Percentiles rank a stretch among this genome's conserved stretches.
phyloP scores from a whole-genome alignment of 2,888 invertebrate species.

The Hyppa rectilinea region DNA sequence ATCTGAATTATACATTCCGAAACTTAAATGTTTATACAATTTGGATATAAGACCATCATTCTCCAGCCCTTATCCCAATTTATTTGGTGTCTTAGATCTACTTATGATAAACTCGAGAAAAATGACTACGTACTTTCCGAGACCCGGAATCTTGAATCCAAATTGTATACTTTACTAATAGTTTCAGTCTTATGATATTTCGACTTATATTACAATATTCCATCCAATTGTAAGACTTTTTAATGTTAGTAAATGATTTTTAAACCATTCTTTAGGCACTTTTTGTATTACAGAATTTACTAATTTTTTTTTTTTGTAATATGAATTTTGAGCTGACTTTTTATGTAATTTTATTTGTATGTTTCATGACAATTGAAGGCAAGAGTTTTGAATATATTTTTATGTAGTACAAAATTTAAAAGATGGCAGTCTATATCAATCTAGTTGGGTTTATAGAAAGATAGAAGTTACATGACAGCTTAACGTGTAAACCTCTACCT shows the following conservation, averaged over 20 bases:
- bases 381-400: background rate
- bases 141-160: background rate
- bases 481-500: background rate
- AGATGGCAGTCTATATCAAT: background rate
- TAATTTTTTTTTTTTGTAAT: background rate
- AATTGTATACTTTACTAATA: slow-evolving; percentile 24
- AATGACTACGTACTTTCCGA: background rate
- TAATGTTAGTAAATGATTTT: slow-evolving; percentile 36
- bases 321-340: background rate
- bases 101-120: background rate
- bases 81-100: background rate
- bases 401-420: no score
- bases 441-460: no score
- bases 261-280: slow-evolving; percentile 23
- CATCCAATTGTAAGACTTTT: slow-evolving; percentile 58
- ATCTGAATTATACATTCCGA: slow-evolving; percentile 47
- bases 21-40: slow-evolving; percentile 3
- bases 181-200: slow-evolving; percentile 11
- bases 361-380: slow-evolving; percentile 14
- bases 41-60: slow-evolving; percentile 9
- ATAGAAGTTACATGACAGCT: background rate
- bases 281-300: slow-evolving; percentile 1
- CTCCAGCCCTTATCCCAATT: background rate
- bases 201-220: slow-evolving; percentile 44
- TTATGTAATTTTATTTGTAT: background rate